Percentiles rank a stretch among this genome's conserved stretches.
These are phyloP conservation scores for Sphaerodactylus townsendi DNA, from an alignment of 2,113 vertebrate genomes.

Conservation along the genomic window DNA sequence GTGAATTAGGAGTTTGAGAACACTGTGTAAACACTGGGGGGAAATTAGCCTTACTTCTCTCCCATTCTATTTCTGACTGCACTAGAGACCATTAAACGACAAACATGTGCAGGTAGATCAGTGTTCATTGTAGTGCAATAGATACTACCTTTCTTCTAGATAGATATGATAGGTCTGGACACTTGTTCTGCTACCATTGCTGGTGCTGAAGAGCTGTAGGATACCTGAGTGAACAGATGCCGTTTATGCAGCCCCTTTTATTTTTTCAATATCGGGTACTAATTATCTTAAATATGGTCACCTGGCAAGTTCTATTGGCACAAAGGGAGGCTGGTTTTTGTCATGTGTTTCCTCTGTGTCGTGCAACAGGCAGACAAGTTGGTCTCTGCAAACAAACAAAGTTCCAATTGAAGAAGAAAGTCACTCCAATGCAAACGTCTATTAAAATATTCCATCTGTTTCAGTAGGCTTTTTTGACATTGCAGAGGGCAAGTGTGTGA, in stretches of 20 bases:
- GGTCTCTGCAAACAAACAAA: neutral
- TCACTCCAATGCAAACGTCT: neutral
- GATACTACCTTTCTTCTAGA: neutral
- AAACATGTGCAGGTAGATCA: neutral
- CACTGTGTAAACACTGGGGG: neutral
- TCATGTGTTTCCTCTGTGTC: neutral
- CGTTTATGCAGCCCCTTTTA: neutral
- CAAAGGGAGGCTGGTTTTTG: neutral
- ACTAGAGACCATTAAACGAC: neutral
- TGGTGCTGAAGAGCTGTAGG: neutral
- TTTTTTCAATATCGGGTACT: neutral
- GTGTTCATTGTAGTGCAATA: neutral
- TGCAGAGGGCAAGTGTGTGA: neutral
- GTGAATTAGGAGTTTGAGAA: neutral
- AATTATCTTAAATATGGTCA: neutral
- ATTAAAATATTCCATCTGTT: neutral
- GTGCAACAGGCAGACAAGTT: neutral
- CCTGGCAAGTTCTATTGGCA: neutral
- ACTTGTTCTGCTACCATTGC: neutral
- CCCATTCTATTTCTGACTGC: neutral
- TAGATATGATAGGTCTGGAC: neutral
- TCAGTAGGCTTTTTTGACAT: neutral
- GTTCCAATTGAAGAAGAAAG: neutral
- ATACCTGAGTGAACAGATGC: neutral
- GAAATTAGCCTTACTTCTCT: neutral